Conservation (phyloP, 2,797 vertebrate species). For the Corythornis leucogaster region DNA sequence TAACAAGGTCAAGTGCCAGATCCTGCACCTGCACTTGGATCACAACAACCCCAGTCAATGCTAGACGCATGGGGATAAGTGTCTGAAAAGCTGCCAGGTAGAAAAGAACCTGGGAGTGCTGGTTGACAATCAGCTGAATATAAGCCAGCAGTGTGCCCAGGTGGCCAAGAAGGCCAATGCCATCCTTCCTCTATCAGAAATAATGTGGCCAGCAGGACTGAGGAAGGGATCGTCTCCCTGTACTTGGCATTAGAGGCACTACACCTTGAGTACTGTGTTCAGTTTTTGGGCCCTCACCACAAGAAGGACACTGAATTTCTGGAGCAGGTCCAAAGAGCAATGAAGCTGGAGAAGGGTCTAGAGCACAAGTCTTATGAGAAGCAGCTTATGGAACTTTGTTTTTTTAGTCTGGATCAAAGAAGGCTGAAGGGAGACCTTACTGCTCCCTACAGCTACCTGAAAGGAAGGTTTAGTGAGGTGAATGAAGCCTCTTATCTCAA, state of each 20-base stretch:
- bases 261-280: neutral
- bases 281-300: neutral
- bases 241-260: neutral
- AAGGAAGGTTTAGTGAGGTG: no score
- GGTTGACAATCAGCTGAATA: neutral
- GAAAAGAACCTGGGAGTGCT: neutral
- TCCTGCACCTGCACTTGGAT: neutral
- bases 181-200: neutral
- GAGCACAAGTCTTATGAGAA: no score
- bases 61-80: neutral
- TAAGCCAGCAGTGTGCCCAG: neutral
- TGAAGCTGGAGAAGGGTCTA: no score
- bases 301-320: no score
- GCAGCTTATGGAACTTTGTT: no score
- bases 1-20: neutral
- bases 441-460: no score
- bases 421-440: no score
- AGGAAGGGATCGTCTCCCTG: no score
- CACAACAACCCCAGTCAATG: neutral
- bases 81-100: neutral
- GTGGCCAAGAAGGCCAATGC: neutral
- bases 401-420: no score
- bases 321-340: no score
- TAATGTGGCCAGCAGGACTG: neutral
- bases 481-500: no score